Conservation (phyloP, 2,797 vertebrate species). For the Hafferia zeledoni region DNA sequence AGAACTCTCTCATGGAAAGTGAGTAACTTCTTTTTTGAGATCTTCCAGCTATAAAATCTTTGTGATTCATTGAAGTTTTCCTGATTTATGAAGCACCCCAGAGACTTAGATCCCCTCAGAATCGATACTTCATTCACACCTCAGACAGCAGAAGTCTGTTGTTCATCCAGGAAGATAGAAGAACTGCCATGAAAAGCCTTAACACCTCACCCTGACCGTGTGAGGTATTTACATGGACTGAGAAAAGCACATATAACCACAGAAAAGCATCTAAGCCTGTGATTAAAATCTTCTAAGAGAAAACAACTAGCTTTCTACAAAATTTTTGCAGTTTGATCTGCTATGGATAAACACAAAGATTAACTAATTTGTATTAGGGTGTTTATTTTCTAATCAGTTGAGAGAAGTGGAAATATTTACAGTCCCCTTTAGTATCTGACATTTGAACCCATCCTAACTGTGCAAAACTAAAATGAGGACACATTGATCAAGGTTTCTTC, state of each 20-base stretch:
- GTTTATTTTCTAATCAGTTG: background rate
- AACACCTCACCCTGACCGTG: background rate
- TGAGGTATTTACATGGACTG: background rate
- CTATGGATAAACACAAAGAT: background rate
- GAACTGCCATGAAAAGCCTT: background rate
- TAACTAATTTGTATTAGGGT: background rate
- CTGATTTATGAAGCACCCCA: background rate
- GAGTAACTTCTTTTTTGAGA: background rate
- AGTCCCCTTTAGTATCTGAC: background rate
- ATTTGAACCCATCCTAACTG: background rate
- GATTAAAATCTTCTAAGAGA: background rate
- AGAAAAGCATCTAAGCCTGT: background rate
- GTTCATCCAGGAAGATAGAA: background rate
- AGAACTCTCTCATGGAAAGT: background rate
- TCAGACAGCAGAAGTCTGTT: background rate
- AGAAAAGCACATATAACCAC: background rate
- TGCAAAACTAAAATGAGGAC: background rate
- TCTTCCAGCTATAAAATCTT: background rate
- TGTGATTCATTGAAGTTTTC: background rate
- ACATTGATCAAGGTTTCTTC: background rate
- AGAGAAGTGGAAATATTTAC: background rate
- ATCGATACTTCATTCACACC: constrained; percentile 32
- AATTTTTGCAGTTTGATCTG: background rate
- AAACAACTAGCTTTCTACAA: background rate
- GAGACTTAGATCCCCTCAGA: background rate